Conservation (phyloP, 2,797 vertebrate genomes). For the Lepus oiostolus region DNA sequence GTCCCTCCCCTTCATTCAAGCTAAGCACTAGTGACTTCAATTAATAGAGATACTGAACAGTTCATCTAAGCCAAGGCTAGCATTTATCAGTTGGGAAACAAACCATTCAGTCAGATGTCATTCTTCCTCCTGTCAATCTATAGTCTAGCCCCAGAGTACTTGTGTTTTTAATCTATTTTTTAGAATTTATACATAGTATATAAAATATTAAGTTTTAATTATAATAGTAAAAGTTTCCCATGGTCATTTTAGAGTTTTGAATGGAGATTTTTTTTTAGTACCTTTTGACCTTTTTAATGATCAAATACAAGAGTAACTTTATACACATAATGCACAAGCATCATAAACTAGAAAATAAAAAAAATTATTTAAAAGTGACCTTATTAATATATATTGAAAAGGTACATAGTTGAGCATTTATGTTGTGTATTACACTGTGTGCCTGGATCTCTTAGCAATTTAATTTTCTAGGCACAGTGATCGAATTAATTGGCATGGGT, state of each 20-base stretch:
- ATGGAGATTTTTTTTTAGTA: neutral
- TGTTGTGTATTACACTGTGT: neutral
- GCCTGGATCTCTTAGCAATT: neutral
- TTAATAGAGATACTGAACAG: neutral
- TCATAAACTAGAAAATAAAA: neutral
- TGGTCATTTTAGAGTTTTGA: neutral
- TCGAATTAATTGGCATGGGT: conserved; percentile 19
- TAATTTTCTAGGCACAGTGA: conserved; percentile 18
- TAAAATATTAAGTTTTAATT: conserved; percentile 54
- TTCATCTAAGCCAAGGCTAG: neutral
- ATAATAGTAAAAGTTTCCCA: neutral
- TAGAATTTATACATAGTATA: neutral
- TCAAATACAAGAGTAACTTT: neutral
- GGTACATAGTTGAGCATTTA: neutral
- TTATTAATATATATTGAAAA: neutral
- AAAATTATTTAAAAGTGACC: conserved; percentile 28
- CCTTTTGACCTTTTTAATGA: neutral
- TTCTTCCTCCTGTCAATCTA: neutral
- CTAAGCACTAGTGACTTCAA: neutral
- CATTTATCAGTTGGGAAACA: neutral
- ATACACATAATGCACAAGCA: neutral
- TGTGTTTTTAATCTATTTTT: conserved; percentile 3
- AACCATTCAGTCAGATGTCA: neutral
- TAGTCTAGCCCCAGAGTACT: neutral
- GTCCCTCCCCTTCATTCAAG: neutral